Percentiles rank a stretch among this genome's conserved stretches.
Conservation (phyloP, 2,888 invertebrate genomes). For the Sturmia bella region DNA sequence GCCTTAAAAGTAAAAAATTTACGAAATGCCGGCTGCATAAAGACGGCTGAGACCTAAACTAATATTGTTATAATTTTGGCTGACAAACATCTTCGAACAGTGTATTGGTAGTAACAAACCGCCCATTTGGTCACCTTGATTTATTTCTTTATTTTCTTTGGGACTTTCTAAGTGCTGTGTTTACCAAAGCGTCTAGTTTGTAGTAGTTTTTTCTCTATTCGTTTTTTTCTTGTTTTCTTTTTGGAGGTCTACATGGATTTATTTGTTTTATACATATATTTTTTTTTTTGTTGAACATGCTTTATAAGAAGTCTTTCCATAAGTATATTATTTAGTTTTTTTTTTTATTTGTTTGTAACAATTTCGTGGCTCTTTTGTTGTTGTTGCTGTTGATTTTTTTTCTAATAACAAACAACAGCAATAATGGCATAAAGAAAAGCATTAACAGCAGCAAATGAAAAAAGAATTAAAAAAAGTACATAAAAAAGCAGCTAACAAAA, state of each 20-base stretch:
- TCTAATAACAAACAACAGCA: slow-evolving; percentile 52
- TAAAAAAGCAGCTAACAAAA: slow-evolving; percentile 40
- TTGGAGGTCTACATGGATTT: slow-evolving; percentile 57
- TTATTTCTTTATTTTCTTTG: neutral
- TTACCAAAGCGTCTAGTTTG: slow-evolving; percentile 62
- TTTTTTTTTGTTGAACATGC: slow-evolving; percentile 1
- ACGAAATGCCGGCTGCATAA: too few species aligned
- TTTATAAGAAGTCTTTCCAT: slow-evolving; percentile 50
- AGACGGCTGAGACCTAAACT: too few species aligned
- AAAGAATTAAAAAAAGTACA: neutral
- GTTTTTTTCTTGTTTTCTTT: slow-evolving; percentile 35
- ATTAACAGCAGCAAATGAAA: slow-evolving; percentile 10
- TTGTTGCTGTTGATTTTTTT: slow-evolving; percentile 33
- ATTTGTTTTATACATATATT: slow-evolving; percentile 21
- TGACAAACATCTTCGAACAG: too few species aligned
- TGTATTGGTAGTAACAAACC: too few species aligned
- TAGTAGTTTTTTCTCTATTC: slow-evolving; percentile 43
- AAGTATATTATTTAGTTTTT: slow-evolving; percentile 40
- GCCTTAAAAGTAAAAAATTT: too few species aligned
- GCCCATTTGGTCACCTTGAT: slow-evolving; percentile 41
- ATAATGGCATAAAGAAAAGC: slow-evolving; percentile 39
- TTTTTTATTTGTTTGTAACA: slow-evolving; percentile 35
- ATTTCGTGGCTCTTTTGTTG: slow-evolving; percentile 40
- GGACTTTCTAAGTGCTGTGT: slow-evolving; percentile 63
- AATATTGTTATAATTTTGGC: too few species aligned